phyloP scores from a whole-genome alignment of 1,140 invertebrate species.

The Polypedilum pembai region DNA sequence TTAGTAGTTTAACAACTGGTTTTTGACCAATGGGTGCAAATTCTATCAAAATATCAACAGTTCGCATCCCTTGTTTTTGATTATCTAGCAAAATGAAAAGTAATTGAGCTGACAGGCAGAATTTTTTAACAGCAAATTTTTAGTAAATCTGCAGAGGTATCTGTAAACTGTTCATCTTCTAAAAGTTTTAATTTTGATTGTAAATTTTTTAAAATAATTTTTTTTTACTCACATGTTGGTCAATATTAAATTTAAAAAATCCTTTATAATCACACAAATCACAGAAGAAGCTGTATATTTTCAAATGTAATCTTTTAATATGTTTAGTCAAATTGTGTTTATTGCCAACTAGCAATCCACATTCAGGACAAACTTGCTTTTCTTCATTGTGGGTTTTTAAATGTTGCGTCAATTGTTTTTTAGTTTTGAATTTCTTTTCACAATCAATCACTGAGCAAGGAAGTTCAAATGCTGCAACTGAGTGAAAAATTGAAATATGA shows the following conservation, averaged over 20 bases:
- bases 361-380: background rate
- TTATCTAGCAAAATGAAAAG: no score
- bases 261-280: background rate
- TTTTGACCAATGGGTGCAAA: no score
- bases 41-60: no score
- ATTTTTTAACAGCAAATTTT: no score
- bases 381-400: background rate
- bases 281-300: background rate
- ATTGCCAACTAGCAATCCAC: background rate
- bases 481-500: background rate
- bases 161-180: no score
- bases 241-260: background rate
- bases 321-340: background rate
- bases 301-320: background rate
- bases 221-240: conserved; percentile 10
- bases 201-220: background rate
- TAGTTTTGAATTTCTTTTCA: background rate
- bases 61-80: no score
- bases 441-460: background rate
- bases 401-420: background rate
- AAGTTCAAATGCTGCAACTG: background rate
- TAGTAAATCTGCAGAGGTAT: no score
- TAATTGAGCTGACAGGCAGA: no score
- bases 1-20: no score
- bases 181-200: no score